Evolutionary conservation across 1,140 invertebrate species (phyloP).

Genomic region (Camponotus vicinus): DNA sequence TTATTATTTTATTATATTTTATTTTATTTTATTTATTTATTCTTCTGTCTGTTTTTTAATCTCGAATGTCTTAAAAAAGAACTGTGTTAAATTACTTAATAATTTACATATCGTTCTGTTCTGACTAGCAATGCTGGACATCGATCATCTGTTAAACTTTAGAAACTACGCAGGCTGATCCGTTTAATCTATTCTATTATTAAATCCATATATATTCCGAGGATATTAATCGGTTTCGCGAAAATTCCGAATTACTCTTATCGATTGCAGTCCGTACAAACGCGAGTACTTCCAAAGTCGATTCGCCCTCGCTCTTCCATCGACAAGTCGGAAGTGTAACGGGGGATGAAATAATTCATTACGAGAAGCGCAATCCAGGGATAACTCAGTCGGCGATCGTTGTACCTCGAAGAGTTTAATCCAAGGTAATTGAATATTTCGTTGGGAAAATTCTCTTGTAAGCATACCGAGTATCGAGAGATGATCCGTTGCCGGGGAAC

Average conservation of each 20-base stretch:
- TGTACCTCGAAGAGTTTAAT: neutral
- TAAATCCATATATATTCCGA: slow-evolving; percentile 27
- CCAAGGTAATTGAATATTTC: slow-evolving; percentile 44
- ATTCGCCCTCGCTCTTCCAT: neutral
- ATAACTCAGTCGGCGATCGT: neutral
- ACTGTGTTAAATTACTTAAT: no score
- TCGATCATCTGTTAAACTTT: slow-evolving; percentile 15
- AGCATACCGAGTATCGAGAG: neutral
- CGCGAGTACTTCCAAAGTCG: slow-evolving; percentile 18
- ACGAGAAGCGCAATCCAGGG: neutral
- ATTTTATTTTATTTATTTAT: neutral
- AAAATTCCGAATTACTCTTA: slow-evolving; percentile 7
- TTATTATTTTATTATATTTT: neutral
- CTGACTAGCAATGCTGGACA: neutral
- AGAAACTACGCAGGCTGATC: neutral
- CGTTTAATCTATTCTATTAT: slow-evolving; percentile 33
- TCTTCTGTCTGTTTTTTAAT: neutral
- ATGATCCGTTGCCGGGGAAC: neutral
- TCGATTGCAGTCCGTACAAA: slow-evolving; percentile 4
- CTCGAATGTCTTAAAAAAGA: neutral
- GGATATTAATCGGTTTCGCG: slow-evolving; percentile 17
- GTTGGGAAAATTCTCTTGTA: slow-evolving; percentile 9
- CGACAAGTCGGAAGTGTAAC: slow-evolving; percentile 10
- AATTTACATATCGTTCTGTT: neutral
- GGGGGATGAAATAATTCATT: slow-evolving; percentile 24